Base-by-base conservation (phyloP, 2,113 vertebrate genomes). In the Bambusicola thoracicus region DNA sequence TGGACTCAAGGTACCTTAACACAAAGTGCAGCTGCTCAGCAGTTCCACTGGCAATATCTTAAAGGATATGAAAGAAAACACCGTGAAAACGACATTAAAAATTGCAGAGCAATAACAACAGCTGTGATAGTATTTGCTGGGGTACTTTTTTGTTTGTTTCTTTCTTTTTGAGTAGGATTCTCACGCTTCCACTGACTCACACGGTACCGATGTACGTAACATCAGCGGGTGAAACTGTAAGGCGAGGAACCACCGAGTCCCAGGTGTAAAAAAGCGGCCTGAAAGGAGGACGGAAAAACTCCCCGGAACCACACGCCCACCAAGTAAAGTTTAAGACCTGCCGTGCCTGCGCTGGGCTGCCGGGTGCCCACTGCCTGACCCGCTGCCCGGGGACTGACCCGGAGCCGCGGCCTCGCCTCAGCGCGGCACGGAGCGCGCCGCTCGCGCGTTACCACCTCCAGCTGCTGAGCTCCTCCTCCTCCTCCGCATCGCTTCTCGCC, bases 401-500 rank as follows among this genome's bases (percentile, higher is more conserved):
- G 14, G 49, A 15, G 14, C 27, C 27, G 51, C 51, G 11, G 19
- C 30, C 25, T 34, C 43, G 2, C 34, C 34, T 32, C 48, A 29
- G 13, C 21, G 11, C 20, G 3, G 27, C 29, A 2, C 11, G 55
- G 66, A 22, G 25, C 51, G 25, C 51, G 27, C 25, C 51, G 25
- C 27, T 29, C 51, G 51, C 29, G 53, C 53, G 2, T n/a, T 61
- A 89, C 93, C 95, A 97, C 88, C 96, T 97, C 73, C 75, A 94
- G 49, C 69, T 59, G 3, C 4, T 12, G 13, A 96, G 76, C 68
- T 95, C 19, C 44, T 48, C 94, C 21, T 97, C 95, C 13, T 97
- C 97, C 6, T 97, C 97, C 20, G 41, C 30, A 20, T 98, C 97
- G 19, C 97, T 97, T 11, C 97, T 97, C 1, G 14, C 4, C 44